A percentile compares a stretch with the other conserved stretches of the same genome.
These are phyloP conservation scores for Polydrusus tereticollis DNA, from an alignment of 2,888 invertebrate genomes.

Conservation along the genomic window DNA sequence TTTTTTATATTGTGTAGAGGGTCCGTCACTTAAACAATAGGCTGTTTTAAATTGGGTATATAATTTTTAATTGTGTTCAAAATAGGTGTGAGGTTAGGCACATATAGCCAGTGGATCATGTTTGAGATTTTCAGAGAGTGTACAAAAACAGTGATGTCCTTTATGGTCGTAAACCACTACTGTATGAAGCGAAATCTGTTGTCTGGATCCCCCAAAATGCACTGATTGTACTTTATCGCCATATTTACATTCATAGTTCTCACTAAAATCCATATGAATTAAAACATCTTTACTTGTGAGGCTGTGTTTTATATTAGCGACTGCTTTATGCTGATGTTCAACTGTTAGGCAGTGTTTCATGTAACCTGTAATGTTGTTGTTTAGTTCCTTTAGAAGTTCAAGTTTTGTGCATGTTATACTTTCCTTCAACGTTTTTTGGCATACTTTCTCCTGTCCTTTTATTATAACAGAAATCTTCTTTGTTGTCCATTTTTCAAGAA, in stretches of 20 bases:
- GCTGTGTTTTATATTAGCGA: neutral
- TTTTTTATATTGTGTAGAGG: constrained; percentile 32
- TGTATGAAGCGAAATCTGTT: constrained; percentile 35
- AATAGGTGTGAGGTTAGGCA: too few species aligned
- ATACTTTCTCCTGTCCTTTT: constrained; percentile 1
- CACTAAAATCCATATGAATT: constrained; percentile 32
- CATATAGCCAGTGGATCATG: constrained; percentile 38
- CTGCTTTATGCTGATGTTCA: neutral
- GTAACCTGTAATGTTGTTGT: neutral
- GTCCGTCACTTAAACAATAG: constrained; percentile 35
- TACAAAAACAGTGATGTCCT: constrained; percentile 19
- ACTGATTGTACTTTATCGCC: constrained; percentile 22
- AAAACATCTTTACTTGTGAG: neutral
- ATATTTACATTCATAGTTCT: constrained; percentile 39
- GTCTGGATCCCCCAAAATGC: constrained; percentile 40
- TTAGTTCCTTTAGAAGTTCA: neutral
- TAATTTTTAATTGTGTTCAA: neutral
- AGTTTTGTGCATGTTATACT: neutral
- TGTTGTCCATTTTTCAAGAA: neutral
- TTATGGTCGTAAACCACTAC: constrained; percentile 16
- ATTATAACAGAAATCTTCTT: neutral
- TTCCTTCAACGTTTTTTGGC: neutral
- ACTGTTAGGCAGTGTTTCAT: neutral
- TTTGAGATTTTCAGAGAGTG: constrained; percentile 19
- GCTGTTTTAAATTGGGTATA: neutral